phyloP scores from a whole-genome alignment of 1,140 invertebrate species.

The Drosophila navojoa region DNA sequence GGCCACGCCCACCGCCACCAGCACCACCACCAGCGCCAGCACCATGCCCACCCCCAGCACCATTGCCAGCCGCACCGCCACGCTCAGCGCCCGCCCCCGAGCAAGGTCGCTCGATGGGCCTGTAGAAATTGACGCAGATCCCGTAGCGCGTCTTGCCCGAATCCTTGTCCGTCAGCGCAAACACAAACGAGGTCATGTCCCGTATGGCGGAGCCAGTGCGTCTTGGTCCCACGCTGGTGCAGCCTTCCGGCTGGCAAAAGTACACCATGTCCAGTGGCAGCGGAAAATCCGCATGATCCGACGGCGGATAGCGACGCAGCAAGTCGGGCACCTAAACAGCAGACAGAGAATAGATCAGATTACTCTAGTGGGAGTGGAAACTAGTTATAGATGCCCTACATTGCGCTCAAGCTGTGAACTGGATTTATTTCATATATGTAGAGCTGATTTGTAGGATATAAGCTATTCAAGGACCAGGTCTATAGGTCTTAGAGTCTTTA shows the following conservation, averaged over 20 bases:
- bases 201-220: conserved; percentile 89
- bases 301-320: conserved; percentile 97
- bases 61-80: conserved; percentile 53
- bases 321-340: conserved; percentile 91
- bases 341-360: background rate
- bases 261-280: conserved; percentile 99
- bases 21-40: conserved; percentile 40
- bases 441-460: too few relatives aligned
- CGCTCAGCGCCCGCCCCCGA: conserved; percentile 46
- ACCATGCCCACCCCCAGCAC: conserved; percentile 50
- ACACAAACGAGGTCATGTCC: conserved; percentile 98
- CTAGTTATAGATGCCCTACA: too few relatives aligned
- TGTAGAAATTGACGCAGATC: conserved; percentile 99
- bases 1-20: conserved; percentile 54
- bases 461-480: too few relatives aligned
- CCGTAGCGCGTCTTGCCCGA: conserved; percentile 96
- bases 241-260: conserved; percentile 99
- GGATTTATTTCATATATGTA: too few relatives aligned
- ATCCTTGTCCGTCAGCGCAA: conserved; percentile 99
- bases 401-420: too few relatives aligned
- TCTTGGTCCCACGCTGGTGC: conserved; percentile 94
- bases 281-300: conserved; percentile 99
- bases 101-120: conserved; percentile 89
- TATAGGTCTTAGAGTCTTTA: background rate
- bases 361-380: too few relatives aligned